Evolutionary conservation across 2,113 vertebrate species (phyloP), one percentile per base, ranked within the genome.

Genomic region (Saccopteryx bilineata): DNA sequence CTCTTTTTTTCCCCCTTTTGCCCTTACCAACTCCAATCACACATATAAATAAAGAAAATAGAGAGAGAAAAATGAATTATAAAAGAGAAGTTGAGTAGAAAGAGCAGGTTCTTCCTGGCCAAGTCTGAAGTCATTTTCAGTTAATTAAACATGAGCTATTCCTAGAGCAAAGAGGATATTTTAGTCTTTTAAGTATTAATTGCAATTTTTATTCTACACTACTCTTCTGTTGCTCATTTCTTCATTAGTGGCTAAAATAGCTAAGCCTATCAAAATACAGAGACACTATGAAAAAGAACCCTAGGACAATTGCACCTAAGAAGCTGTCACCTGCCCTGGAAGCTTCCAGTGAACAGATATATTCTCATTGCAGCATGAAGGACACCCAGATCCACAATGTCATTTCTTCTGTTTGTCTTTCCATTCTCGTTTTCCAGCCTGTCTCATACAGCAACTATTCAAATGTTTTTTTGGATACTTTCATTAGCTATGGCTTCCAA

Each of bases 381-480:
- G 71, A 80, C n/a, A 86, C 50, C 33, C 0, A 56, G 31, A 31
- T 28, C 28, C 50, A 15, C 1, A 10, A 4, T 52, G 48, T 92
- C 76, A 31, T 60, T 85, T 18, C 6, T 68, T 65, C 46, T 96
- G 52, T 92, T 63, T 72, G 66, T 26, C 75, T 96, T 96, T 90
- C 72, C 66, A 24, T 26, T 78, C 24, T 76, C n/a, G 12, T 93
- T 93, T 97, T 96, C 84, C 87, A 96, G 72, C 9, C 50, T 68
- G 21, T 92, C 96, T 81, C 54, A 68, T 31, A 56, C 33, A 93
- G 54, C 58, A 91, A 39, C n/a, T 56, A 75, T 69, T 92, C 72
- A 96, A 96, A 97, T 1, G 0, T 96, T 83, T 87, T 92, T 92
- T 82, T 74, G 69, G 80, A 81, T 92, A 2, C 54, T 84, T 95